Evolutionary conservation across 1,140 invertebrate species (phyloP).

Genomic region (Onthophagus taurus): DNA sequence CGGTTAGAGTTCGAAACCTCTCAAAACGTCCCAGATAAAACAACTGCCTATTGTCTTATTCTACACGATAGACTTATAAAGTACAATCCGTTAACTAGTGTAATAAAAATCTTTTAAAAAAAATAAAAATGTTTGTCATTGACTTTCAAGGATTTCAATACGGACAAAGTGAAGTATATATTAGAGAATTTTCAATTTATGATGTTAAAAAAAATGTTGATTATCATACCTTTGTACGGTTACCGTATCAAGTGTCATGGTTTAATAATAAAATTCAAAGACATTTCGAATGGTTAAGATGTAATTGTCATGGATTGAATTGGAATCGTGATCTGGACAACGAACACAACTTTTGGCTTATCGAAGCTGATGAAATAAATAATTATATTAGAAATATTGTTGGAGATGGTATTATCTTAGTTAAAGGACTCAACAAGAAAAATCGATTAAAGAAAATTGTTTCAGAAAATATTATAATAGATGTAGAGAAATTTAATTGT

Average conservation of each 20-base stretch:
- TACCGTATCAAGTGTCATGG: too few relatives aligned
- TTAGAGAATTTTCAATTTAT: too few relatives aligned
- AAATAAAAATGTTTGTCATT: background rate
- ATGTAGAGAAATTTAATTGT: background rate
- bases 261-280: background rate
- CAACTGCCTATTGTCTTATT: conserved; percentile 25
- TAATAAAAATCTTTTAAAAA: conserved; percentile 1
- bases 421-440: conserved; percentile 1
- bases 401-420: background rate
- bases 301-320: background rate
- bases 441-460: background rate
- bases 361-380: background rate
- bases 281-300: background rate
- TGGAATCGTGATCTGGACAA: background rate
- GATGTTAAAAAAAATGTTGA: too few relatives aligned
- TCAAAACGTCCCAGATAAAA: conserved; percentile 16
- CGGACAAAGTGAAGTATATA: too few relatives aligned
- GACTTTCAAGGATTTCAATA: conserved; percentile 1
- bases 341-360: background rate
- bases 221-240: too few relatives aligned
- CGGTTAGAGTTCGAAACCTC: conserved; percentile 23
- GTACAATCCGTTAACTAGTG: conserved; percentile 13
- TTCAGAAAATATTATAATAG: background rate
- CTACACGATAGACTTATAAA: conserved; percentile 24
- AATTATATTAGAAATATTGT: background rate